phyloP scores from a whole-genome alignment of 2,113 vertebrate species.

The Casuarius casuarius region DNA sequence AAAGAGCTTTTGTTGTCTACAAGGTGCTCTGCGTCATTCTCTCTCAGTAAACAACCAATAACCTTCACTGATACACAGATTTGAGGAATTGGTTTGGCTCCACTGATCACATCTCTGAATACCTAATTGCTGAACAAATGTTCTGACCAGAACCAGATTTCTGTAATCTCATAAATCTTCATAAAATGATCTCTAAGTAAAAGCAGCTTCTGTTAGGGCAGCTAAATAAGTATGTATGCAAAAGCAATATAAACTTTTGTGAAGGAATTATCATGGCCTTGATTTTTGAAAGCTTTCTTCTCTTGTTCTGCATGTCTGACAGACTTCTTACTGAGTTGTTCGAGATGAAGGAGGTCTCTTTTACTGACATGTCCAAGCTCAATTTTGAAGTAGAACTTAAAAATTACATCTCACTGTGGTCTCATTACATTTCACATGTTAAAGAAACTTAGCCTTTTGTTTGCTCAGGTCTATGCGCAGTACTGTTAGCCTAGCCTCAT shows the following conservation, averaged over 20 bases:
- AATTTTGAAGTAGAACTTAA: not conserved
- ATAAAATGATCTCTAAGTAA: not conserved
- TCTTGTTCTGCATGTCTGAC: not conserved
- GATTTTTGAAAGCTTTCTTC: not conserved
- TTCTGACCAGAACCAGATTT: not conserved
- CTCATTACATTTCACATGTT: not conserved
- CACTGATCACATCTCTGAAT: not conserved
- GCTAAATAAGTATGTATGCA: not conserved
- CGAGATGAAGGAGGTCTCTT: not conserved
- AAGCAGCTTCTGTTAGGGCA: not conserved
- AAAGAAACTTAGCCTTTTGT: not conserved
- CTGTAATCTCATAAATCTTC: not conserved
- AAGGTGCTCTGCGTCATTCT: not conserved
- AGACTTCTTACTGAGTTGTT: not conserved
- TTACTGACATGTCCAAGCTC: not conserved
- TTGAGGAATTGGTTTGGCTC: not conserved
- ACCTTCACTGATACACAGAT: not conserved
- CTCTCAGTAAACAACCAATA: not conserved
- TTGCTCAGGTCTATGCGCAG: not conserved
- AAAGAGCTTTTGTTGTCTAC: not conserved
- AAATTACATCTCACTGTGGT: not conserved
- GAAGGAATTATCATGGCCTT: not conserved
- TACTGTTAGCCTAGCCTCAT: not conserved
- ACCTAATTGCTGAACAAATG: not conserved
- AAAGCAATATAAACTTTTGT: not conserved